Percentiles rank a stretch among this genome's conserved stretches.
Conservation (phyloP, 2,888 invertebrate species). For the Drosophila emarginata region DNA sequence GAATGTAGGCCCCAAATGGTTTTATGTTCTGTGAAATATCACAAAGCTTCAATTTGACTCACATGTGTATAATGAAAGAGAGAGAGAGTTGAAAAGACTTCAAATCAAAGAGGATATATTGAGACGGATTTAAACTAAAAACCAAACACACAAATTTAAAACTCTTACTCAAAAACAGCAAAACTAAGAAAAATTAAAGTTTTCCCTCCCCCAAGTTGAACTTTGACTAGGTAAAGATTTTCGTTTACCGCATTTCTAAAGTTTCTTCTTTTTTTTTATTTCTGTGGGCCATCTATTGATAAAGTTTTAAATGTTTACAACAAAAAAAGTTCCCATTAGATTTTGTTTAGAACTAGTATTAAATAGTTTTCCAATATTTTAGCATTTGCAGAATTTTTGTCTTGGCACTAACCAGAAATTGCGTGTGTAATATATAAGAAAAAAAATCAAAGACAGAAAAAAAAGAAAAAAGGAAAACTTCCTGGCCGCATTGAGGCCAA, state of each 20-base stretch:
- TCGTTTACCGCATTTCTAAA: neutral
- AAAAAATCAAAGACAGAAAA: neutral
- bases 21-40: neutral
- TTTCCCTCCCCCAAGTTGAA: too few relatives aligned
- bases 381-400: too few relatives aligned
- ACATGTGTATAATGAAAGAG: neutral
- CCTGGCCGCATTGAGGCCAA: slow-evolving; percentile 51
- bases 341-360: neutral
- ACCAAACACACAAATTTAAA: too few relatives aligned
- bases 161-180: neutral
- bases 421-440: neutral
- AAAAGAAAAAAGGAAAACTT: slow-evolving; percentile 17
- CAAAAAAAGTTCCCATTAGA: neutral
- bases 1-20: slow-evolving; percentile 10
- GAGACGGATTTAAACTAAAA: neutral
- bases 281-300: neutral
- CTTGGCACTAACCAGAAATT: too few relatives aligned
- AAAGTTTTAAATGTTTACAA: slow-evolving; percentile 8
- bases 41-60: neutral
- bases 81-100: too few relatives aligned
- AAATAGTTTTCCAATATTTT: neutral
- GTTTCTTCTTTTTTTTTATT: neutral
- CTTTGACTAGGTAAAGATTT: neutral
- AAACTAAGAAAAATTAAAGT: neutral
- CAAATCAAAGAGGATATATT: too few relatives aligned